phyloP scores from a whole-genome alignment of 2,888 invertebrate species.

The Stenoptilia bipunctidactyla region DNA sequence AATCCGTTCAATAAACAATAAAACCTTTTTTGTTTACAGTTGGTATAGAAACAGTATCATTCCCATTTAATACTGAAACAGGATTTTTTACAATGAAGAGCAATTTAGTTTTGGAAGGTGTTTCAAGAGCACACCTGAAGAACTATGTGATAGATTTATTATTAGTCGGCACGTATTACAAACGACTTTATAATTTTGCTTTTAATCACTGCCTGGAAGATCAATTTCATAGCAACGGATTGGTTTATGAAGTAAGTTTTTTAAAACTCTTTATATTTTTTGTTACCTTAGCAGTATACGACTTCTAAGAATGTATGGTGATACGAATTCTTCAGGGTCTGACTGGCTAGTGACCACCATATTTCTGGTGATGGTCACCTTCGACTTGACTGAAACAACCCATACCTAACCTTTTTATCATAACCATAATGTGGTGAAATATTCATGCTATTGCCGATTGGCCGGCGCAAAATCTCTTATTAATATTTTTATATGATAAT shows the following conservation, averaged over 20 bases:
- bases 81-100: constrained; percentile 54
- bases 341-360: no score
- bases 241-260: constrained; percentile 52
- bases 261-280: constrained; percentile 1
- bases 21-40: constrained; percentile 56
- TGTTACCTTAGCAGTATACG: no score
- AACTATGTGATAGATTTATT: constrained; percentile 44
- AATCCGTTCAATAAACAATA: no score
- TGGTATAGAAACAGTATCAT: constrained; percentile 71
- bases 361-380: no score
- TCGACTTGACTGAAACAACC: no score
- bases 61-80: constrained; percentile 46
- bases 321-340: no score
- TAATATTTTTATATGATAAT: no score
- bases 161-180: constrained; percentile 52
- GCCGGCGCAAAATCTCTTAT: no score
- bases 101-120: constrained; percentile 50
- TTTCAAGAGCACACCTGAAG: constrained; percentile 51
- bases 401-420: no score
- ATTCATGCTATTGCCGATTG: no score
- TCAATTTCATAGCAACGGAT: constrained; percentile 44
- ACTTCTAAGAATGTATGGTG: no score
- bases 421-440: no score
- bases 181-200: constrained; percentile 46
- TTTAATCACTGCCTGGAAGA: constrained; percentile 44